phyloP scores from a whole-genome alignment of 2,888 invertebrate species.

The Ormyrus nitidulus region DNA sequence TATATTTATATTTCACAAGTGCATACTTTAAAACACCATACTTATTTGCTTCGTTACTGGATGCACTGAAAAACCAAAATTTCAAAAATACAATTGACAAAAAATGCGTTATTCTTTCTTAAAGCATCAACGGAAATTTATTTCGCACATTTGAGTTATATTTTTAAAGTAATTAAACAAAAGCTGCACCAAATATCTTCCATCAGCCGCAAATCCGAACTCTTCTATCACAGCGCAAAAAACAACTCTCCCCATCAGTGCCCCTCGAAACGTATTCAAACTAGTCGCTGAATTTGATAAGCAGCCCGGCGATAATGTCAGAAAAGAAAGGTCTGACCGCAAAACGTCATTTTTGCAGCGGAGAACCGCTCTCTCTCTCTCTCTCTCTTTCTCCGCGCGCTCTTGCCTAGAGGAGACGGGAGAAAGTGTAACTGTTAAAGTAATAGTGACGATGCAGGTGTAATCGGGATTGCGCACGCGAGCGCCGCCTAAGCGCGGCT shows the following conservation, averaged over 20 bases:
- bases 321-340: slow-evolving; percentile 39
- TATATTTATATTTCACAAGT: slow-evolving; percentile 15
- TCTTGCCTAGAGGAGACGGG: slow-evolving; percentile 54
- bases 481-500: slow-evolving; percentile 40
- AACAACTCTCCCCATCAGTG: not conserved
- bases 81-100: not conserved
- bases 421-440: slow-evolving; percentile 74
- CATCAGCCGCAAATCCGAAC: no score
- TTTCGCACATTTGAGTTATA: no score
- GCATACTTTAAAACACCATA: not conserved
- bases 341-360: slow-evolving; percentile 25
- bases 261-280: slow-evolving; percentile 18
- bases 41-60: not conserved
- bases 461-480: slow-evolving; percentile 73
- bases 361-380: slow-evolving; percentile 44
- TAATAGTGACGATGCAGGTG: slow-evolving; percentile 72
- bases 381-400: not conserved
- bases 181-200: no score
- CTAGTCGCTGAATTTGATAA: slow-evolving; percentile 22
- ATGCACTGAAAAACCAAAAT: not conserved
- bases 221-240: no score
- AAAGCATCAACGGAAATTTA: not conserved
- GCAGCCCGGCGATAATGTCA: slow-evolving; percentile 1
- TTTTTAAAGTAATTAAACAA: no score
- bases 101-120: not conserved